Evolutionary conservation across 2,797 vertebrate genomes (phyloP).

Genomic region (Platalea minor): DNA sequence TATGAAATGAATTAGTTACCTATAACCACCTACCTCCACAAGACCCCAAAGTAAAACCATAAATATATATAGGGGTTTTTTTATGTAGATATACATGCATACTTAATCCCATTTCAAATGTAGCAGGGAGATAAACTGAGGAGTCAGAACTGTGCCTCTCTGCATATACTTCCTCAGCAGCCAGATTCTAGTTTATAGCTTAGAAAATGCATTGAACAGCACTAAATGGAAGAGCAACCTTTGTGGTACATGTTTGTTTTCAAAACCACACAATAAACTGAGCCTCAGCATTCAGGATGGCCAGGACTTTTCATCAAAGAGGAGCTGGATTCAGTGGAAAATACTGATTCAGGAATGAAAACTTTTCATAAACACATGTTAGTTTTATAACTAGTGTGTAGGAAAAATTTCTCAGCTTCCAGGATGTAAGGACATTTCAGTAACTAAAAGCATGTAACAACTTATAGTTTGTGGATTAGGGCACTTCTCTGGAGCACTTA

Average conservation of each 20-base stretch:
- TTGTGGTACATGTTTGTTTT: neutral
- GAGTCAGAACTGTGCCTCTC: neutral
- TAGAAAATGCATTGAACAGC: neutral
- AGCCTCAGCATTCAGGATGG: neutral
- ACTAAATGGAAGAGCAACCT: neutral
- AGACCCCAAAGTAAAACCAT: fast-evolving
- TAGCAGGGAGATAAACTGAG: neutral
- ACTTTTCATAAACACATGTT: neutral
- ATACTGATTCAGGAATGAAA: neutral
- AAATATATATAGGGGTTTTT: too few species aligned
- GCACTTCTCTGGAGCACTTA: neutral
- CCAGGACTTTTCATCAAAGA: neutral
- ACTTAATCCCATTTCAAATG: neutral
- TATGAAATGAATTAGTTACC: neutral
- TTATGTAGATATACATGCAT: neutral
- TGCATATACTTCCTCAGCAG: neutral
- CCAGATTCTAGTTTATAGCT: neutral
- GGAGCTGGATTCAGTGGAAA: neutral
- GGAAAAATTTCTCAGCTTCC: neutral
- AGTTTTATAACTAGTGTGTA: neutral
- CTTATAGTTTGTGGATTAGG: neutral
- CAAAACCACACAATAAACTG: neutral
- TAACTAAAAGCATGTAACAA: neutral
- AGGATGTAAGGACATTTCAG: neutral
- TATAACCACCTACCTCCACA: neutral